Evolutionary conservation across 2,797 vertebrate species (phyloP), one percentile per base, ranked within the genome.

Genomic region (Phataginus tricuspis): DNA sequence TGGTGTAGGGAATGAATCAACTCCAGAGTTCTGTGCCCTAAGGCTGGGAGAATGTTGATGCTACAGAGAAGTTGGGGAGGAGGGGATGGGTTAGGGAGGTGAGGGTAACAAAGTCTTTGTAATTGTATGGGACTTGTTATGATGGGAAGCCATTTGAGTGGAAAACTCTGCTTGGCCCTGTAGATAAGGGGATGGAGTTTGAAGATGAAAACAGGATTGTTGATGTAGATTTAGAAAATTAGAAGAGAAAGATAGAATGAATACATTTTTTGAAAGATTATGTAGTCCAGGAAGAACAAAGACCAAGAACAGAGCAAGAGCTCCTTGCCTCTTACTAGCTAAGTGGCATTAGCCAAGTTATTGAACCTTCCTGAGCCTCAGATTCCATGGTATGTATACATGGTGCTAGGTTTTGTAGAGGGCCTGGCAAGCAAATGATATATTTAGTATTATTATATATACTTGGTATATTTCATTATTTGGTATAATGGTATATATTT

Each of bases 161-260:
- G 71, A 93, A 86, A 74, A 84, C 31, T 91, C 55, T 45, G 15
- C 34, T 93, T 95, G 79, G 49, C n/a, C 49, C 45, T n/a, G 2
- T 77, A 34, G 79, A 64, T 61, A 64, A 95, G 77, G 4, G 34
- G 71, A 29, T 87, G 64, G 59, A 23, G 57, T 84, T 93, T 85
- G 49, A 55, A 82, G 63, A 63, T 77, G 31, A 87, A 77, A 94
- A 88, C 11, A 78, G 61, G 31, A 53, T 74, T 93, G 42, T 79
- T 69, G 63, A 42, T 79, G 49, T 0, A 51, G 16, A 57, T 25
- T 96, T 91, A 71, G 86, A 91, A 92, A 75, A 63, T 23, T n/a
- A 57, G 57, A 88, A 96, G 87, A 86, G 21, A 86, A 51, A 18
- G 14, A 29, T 34, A 64, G 59, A 93, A 82, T 86, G 80, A 75